These are phyloP conservation scores for Amazona guildingii DNA, from an alignment of 2,113 vertebrate genomes.

Conservation along the genomic window DNA sequence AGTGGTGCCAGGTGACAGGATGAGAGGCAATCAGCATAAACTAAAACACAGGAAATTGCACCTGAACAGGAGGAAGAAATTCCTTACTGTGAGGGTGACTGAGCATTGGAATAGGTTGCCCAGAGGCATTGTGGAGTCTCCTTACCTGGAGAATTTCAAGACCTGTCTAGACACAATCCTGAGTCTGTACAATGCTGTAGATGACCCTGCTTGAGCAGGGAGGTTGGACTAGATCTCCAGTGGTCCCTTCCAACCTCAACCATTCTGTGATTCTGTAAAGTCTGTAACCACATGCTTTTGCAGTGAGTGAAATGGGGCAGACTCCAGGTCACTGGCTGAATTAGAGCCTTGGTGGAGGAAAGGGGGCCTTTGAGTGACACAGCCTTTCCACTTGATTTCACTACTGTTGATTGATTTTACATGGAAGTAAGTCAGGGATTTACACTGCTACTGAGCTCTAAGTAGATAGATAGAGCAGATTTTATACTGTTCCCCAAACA, in stretches of 20 bases:
- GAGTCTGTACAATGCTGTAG: not conserved
- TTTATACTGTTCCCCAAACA: slow-evolving; percentile 17
- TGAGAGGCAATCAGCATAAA: not conserved
- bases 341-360: not conserved
- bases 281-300: not conserved
- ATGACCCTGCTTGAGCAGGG: not conserved
- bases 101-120: not conserved
- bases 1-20: not conserved
- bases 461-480: not conserved
- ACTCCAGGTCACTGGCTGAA: not conserved
- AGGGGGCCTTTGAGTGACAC: not conserved
- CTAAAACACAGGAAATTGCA: not conserved
- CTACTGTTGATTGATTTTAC: not conserved
- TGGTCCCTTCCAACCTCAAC: not conserved
- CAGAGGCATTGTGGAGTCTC: not conserved
- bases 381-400: not conserved
- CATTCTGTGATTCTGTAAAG: not conserved
- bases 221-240: not conserved
- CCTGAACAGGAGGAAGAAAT: not conserved
- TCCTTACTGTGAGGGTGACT: not conserved
- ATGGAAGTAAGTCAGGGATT: not conserved
- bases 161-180: not conserved
- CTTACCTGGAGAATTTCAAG: not conserved
- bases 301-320: not conserved
- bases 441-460: not conserved